phyloP scores from a whole-genome alignment of 2,113 vertebrate genomes.

The Microtus oregoni region DNA sequence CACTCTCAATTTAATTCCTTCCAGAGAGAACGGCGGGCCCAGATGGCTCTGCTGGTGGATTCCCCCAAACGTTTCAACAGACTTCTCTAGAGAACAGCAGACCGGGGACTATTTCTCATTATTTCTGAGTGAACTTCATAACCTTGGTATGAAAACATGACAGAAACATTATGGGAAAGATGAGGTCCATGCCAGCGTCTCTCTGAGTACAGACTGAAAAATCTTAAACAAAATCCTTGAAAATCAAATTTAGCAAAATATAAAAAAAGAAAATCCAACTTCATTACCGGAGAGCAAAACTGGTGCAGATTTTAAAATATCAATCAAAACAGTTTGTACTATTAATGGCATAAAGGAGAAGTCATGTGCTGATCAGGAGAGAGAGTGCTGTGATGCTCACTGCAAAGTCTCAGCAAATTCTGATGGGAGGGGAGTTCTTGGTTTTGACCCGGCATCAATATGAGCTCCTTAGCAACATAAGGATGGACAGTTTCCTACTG shows the following conservation, averaged over 20 bases:
- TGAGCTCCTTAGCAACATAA: background rate
- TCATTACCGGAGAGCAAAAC: conserved; percentile 21
- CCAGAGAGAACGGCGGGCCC: conserved; percentile 51
- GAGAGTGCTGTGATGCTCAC: background rate
- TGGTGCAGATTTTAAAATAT: background rate
- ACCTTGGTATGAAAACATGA: conserved; percentile 56
- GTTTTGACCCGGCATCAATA: background rate
- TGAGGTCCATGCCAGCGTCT: conserved; percentile 14
- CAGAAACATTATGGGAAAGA: conserved; percentile 56
- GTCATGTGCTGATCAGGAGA: background rate
- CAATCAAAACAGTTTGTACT: background rate
- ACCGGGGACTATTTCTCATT: background rate
- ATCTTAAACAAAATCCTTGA: conserved; percentile 28
- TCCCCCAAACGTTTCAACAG: conserved; percentile 63
- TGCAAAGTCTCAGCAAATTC: conserved; percentile 18
- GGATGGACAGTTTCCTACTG: background rate
- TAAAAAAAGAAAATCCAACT: background rate
- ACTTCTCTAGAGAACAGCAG: conserved; percentile 53
- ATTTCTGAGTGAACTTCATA: conserved; percentile 51
- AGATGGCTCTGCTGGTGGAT: conserved; percentile 59
- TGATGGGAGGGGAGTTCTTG: background rate
- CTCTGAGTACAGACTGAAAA: conserved; percentile 36
- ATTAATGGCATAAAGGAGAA: background rate
- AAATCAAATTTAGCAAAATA: conserved; percentile 44
- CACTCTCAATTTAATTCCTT: conserved; percentile 56